Evolutionary conservation across 2,888 invertebrate genomes (phyloP).

Genomic region (Crematogaster levior): DNA sequence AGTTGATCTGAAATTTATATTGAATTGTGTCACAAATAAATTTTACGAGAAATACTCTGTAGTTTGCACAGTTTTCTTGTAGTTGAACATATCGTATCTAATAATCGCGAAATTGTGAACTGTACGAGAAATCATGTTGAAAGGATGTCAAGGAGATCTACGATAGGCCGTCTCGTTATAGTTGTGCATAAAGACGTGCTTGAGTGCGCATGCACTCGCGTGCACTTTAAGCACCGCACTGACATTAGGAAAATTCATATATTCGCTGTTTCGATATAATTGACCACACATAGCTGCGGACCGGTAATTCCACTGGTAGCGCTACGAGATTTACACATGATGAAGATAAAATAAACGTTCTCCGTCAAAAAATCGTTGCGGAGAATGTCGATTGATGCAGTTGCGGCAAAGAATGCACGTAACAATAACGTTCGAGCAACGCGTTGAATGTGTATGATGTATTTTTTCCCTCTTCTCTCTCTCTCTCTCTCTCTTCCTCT

Average conservation of each 20-base stretch:
- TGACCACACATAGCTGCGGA: background rate
- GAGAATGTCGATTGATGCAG: constrained; percentile 20
- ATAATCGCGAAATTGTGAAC: constrained; percentile 45
- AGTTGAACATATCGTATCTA: constrained; percentile 29
- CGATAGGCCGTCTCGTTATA: constrained; percentile 42
- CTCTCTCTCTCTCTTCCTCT: background rate
- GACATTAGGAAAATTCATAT: constrained; percentile 32
- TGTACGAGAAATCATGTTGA: constrained; percentile 26
- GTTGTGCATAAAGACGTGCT: constrained; percentile 12
- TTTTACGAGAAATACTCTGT: background rate
- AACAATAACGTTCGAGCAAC: constrained; percentile 26
- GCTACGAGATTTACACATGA: constrained; percentile 15
- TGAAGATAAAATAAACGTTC: constrained; percentile 41
- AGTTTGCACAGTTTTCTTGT: background rate
- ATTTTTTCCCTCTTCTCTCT: background rate
- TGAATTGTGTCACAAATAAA: background rate
- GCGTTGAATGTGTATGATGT: background rate
- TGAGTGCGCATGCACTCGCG: constrained; percentile 42
- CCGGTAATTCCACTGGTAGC: background rate
- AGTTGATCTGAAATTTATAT: background rate
- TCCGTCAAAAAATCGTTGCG: constrained; percentile 25
- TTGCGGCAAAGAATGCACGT: background rate
- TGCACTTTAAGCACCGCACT: constrained; percentile 26
- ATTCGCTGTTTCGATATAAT: constrained; percentile 9
- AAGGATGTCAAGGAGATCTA: constrained; percentile 49